Evolutionary conservation across 2,888 invertebrate genomes (phyloP).

Genomic region (Ophonus ardosiacus): DNA sequence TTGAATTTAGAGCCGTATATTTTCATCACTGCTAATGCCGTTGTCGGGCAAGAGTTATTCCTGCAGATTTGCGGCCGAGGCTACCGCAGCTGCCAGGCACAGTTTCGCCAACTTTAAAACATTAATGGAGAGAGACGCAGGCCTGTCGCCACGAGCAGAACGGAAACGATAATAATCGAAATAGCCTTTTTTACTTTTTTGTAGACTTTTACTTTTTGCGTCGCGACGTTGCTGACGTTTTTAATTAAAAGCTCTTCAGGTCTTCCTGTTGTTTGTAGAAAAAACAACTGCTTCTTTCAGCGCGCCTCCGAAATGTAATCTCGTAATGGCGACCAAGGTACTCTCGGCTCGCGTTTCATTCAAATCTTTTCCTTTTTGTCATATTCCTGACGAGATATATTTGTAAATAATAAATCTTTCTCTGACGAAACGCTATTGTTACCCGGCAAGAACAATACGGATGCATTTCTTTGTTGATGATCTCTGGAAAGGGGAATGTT

Average conservation of each 20-base stretch:
- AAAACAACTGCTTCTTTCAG: conserved; percentile 61
- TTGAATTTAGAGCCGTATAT: conserved; percentile 62
- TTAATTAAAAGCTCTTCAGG: conserved; percentile 64
- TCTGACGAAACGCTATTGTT: conserved; percentile 22
- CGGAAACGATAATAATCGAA: conserved; percentile 59
- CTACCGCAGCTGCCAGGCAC: conserved; percentile 34
- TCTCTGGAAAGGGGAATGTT: conserved; percentile 13
- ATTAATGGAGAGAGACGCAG: conserved; percentile 31
- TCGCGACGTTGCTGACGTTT: conserved; percentile 55
- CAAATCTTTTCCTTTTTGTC: conserved; percentile 43
- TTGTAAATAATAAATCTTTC: conserved; percentile 45
- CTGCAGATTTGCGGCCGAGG: conserved; percentile 49
- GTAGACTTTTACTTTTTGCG: conserved; percentile 53
- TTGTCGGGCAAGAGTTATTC: conserved; percentile 57
- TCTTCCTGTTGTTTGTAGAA: conserved; percentile 53
- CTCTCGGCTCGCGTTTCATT: conserved; percentile 27
- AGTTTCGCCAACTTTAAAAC: conserved; percentile 49
- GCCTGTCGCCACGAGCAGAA: conserved; percentile 19
- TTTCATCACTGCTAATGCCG: conserved; percentile 60
- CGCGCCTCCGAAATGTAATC: conserved; percentile 56
- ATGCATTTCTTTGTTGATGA: conserved; percentile 44
- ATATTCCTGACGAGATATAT: conserved; percentile 49
- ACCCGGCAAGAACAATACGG: conserved; percentile 5
- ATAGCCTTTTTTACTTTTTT: conserved; percentile 54
- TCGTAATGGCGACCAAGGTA: conserved; percentile 58